Percentiles rank a stretch among this genome's conserved stretches.
Evolutionary conservation across 2,113 vertebrate genomes (phyloP).

Genomic region (Chaenogobius annularis): DNA sequence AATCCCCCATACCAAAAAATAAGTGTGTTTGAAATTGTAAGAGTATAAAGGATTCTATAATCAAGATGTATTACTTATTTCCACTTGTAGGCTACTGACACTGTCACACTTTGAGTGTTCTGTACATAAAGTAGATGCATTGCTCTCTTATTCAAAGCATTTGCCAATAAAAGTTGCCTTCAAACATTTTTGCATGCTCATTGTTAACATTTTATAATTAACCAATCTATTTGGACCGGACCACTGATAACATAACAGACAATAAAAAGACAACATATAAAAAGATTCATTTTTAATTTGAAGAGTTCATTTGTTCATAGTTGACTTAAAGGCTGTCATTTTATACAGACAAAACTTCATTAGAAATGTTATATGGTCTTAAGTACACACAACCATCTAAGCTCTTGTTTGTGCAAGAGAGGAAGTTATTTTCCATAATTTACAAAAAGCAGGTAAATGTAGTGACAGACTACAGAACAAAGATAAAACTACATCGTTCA

Average conservation of each 20-base stretch:
- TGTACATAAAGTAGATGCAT: constrained; percentile 44
- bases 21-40: constrained; percentile 53
- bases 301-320: neutral
- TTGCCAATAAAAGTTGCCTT: constrained; percentile 70
- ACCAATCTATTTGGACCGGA: no score
- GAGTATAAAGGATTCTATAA: constrained; percentile 65
- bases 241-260: no score
- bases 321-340: neutral
- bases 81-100: constrained; percentile 47
- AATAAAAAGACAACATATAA: neutral
- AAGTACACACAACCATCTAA: neutral
- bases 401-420: no score
- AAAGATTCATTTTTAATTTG: neutral
- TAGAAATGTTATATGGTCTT: neutral
- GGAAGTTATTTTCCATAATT: neutral
- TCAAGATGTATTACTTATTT: constrained; percentile 38
- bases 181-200: neutral
- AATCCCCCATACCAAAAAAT: constrained; percentile 65
- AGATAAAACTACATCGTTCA: neutral
- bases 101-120: constrained; percentile 43
- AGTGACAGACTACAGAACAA: neutral
- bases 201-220: neutral
- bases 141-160: constrained; percentile 52
- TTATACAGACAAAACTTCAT: neutral
- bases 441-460: neutral